These are phyloP conservation scores for Anoplolepis gracilipes DNA, from an alignment of 1,140 invertebrate genomes.

Conservation along the genomic window DNA sequence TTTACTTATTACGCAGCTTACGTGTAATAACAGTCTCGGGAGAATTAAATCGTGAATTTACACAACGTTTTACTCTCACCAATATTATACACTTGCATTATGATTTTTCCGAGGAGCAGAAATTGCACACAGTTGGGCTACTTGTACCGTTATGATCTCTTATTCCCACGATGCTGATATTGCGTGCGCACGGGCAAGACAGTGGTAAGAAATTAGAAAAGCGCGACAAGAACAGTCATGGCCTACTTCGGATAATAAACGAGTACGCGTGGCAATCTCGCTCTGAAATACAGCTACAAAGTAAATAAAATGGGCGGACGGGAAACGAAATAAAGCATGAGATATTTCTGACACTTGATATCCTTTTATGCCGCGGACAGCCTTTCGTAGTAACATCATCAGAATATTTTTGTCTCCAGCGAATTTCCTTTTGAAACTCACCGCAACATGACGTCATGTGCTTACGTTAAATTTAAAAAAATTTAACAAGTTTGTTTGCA, in stretches of 20 bases:
- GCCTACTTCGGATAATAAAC: constrained; percentile 48
- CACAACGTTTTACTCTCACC: not conserved
- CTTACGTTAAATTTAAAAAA: constrained; percentile 44
- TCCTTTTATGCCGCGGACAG: constrained; percentile 43
- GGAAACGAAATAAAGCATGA: constrained; percentile 52
- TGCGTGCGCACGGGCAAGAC: constrained; percentile 9
- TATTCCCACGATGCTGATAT: constrained; percentile 44
- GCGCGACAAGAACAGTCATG: constrained; percentile 43
- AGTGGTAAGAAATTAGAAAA: constrained; percentile 54
- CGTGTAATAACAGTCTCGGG: constrained; percentile 17
- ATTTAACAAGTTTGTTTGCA: constrained; percentile 14
- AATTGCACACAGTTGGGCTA: not conserved
- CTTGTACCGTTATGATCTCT: constrained; percentile 15
- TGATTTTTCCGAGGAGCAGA: constrained; percentile 14
- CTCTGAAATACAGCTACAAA: constrained; percentile 40
- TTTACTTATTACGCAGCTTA: not conserved
- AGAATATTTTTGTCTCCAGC: constrained; percentile 23
- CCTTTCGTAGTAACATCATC: constrained; percentile 21
- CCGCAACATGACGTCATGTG: not conserved
- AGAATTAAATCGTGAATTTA: constrained; percentile 46
- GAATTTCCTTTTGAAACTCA: constrained; percentile 22
- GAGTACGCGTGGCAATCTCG: constrained; percentile 41
- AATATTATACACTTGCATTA: not conserved
- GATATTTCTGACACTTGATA: constrained; percentile 56
- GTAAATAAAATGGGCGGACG: constrained; percentile 38